Evolutionary conservation across 2,888 invertebrate species (phyloP).

Genomic region (Biston betularia): DNA sequence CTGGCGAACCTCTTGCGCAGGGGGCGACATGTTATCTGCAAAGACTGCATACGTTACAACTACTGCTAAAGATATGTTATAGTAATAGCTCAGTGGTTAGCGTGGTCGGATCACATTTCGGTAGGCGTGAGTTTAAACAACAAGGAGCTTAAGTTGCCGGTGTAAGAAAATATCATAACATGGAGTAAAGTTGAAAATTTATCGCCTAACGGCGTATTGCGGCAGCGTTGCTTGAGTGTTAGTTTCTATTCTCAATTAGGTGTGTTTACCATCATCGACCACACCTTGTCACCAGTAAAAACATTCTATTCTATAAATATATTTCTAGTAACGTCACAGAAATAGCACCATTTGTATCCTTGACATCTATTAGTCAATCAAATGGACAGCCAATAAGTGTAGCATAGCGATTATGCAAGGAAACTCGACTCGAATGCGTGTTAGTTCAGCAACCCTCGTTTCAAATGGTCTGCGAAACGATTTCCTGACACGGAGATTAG

Average conservation of each 20-base stretch:
- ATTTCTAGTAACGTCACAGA: neutral
- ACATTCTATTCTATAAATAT: neutral
- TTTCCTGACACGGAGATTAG: constrained; percentile 87
- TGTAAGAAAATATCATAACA: too few species aligned
- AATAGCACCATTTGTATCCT: constrained; percentile 26
- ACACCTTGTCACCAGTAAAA: neutral
- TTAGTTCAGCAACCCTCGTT: constrained; percentile 78
- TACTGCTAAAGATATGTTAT: neutral
- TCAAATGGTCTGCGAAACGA: constrained; percentile 86
- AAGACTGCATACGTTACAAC: constrained; percentile 28
- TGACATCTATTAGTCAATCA: constrained; percentile 54
- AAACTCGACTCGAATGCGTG: constrained; percentile 80
- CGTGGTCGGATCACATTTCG: too few species aligned
- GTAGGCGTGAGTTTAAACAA: too few species aligned
- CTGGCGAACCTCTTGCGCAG: constrained; percentile 71
- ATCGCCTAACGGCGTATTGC: too few species aligned
- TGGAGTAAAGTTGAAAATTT: too few species aligned
- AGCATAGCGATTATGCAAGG: constrained; percentile 77
- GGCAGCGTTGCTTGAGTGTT: too few species aligned
- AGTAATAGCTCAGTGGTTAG: too few species aligned
- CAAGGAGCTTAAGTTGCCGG: too few species aligned
- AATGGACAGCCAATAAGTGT: constrained; percentile 67
- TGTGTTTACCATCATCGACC: too few species aligned
- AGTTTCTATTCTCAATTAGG: too few species aligned
- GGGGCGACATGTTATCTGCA: constrained; percentile 73